Conservation (phyloP, 1,140 invertebrate genomes). For the Theocolax elegans region DNA sequence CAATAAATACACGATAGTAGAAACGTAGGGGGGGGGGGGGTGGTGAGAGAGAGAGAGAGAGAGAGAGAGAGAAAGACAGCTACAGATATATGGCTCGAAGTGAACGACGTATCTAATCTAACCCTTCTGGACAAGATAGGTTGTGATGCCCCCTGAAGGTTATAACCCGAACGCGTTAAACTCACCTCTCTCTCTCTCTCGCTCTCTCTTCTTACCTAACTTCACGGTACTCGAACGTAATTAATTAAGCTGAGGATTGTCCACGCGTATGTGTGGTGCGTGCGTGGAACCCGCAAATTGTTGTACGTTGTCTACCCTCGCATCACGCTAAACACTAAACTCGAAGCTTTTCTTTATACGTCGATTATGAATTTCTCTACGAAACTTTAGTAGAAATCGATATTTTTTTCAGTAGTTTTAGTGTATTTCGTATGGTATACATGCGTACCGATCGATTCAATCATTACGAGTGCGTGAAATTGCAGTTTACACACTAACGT, state of each 20-base stretch:
- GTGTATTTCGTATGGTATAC: no score
- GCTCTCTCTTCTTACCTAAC: background rate
- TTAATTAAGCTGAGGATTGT: constrained; percentile 38
- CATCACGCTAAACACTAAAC: no score
- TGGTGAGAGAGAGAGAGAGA: constrained; percentile 28
- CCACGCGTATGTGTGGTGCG: background rate
- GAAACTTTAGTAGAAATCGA: no score
- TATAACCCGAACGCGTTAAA: constrained; percentile 23
- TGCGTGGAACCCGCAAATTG: constrained; percentile 18
- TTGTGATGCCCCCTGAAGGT: constrained; percentile 44
- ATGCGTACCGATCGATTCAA: no score
- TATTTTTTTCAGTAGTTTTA: no score
- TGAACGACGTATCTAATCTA: constrained; percentile 67
- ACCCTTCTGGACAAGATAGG: constrained; percentile 65
- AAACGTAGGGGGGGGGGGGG: no score
- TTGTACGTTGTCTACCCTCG: no score
- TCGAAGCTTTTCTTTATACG: no score
- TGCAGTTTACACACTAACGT: no score
- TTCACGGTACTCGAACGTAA: constrained; percentile 25
- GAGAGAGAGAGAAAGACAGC: constrained; percentile 53
- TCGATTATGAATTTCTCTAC: no score
- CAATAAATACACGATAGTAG: constrained; percentile 56
- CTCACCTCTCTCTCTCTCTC: background rate
- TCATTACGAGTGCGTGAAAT: no score
- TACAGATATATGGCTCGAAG: constrained; percentile 60